Evolutionary conservation across 2,113 vertebrate species (phyloP).

Genomic region (Pelusios castaneus): DNA sequence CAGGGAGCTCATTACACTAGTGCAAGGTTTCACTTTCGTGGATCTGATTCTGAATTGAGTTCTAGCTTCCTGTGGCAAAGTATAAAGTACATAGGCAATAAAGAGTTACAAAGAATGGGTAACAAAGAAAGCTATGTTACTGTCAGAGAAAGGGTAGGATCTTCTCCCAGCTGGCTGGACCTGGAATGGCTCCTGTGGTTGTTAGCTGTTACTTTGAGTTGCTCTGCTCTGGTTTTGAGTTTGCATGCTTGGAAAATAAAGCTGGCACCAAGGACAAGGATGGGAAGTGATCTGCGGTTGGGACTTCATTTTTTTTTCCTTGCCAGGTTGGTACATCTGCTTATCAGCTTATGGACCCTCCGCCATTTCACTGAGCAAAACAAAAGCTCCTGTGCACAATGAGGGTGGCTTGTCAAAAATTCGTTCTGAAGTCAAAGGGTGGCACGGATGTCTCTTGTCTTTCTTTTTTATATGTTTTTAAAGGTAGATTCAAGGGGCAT

Average conservation of each 20-base stretch:
- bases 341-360: not conserved
- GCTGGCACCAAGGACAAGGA: not conserved
- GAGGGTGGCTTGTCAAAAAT: constrained; percentile 1
- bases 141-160: not conserved
- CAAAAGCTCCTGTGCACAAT: not conserved
- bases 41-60: not conserved
- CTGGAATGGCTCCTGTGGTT: not conserved
- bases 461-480: not conserved
- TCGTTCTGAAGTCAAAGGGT: not conserved
- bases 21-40: not conserved
- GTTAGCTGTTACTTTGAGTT: too few species aligned
- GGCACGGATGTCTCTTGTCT: not conserved
- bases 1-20: not conserved
- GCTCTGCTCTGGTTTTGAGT: not conserved
- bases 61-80: not conserved
- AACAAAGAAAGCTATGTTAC: constrained; percentile 3
- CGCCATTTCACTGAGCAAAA: not conserved
- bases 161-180: not conserved
- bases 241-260: not conserved
- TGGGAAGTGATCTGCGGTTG: not conserved
- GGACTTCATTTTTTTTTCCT: not conserved
- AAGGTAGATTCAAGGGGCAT: not conserved
- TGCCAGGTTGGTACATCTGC: not conserved
- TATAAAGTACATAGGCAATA: not conserved
- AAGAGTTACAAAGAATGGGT: not conserved